Base-by-base conservation (phyloP, 1,140 invertebrate species). In the Bathynomus jamesi region DNA sequence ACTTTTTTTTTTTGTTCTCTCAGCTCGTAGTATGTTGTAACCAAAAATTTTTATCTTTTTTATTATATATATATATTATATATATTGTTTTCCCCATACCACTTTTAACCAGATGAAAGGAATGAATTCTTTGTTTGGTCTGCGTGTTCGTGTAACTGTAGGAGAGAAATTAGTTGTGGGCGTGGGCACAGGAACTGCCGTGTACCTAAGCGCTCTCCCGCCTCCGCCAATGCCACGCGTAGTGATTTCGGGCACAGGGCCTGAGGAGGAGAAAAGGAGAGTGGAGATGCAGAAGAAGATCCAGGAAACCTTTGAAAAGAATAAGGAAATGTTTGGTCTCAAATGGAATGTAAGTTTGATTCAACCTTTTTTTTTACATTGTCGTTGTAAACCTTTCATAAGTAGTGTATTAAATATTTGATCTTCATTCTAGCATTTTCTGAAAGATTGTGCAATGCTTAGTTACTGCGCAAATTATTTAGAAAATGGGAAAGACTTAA, bases 121-220 rank as follows among this genome's bases (percentile, higher is more conserved):
- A 17, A 94, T 96, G 92, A 96, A 96, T 83, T 89, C 90, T n/a
- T 85, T 95, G 24, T 95, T 95, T 82, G 91, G 91, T 2, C 81
- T 96, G 0, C 89, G 88, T 80, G 86, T 89, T 78, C 79, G 74
- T 13, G 69, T 76, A 29, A 74, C 91, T 0, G 87, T 98, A 64
- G 94, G 95, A 2, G 94, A 96, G 79, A 89, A 89, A 46, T 86
- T 94, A 80, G 86, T 97, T 27, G 87, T 95, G 74, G 91, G 91
- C 1, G 86, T 95, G 75, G 94, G 93, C 11, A 93, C 92, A 31
- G 94, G 92, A 2, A 96, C 94, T 0, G 94, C 90, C 13, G 84
- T 92, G 2, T 92, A 87, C 78, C 80, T 95, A 1, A 84, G 86
- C 0, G 87, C 92, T 0, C 80, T 96, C 28, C 92, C 92, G 2